Evolutionary conservation across 2,888 invertebrate genomes (phyloP).

Genomic region (Spisula subtruncata): DNA sequence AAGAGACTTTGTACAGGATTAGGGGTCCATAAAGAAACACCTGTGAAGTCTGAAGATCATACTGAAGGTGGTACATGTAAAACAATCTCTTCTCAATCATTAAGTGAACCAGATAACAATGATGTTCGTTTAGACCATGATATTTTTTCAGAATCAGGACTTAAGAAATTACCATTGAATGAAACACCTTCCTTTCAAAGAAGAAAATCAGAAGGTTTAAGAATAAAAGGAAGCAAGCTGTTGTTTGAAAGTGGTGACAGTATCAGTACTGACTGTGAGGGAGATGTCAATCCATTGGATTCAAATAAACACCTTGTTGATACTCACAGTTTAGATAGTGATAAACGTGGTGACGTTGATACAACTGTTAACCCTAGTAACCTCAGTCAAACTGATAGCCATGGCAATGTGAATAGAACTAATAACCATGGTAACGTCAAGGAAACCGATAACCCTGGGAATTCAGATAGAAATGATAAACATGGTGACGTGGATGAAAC

Average conservation of each 20-base stretch:
- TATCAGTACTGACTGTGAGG: neutral
- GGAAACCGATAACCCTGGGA: neutral
- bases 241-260: slow-evolving; percentile 33
- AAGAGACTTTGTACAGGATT: neutral
- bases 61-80: neutral
- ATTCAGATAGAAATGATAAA: too few relatives aligned
- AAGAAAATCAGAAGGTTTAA: slow-evolving; percentile 37
- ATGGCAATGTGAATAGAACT: neutral
- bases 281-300: neutral
- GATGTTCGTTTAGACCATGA: neutral
- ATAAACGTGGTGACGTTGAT: neutral
- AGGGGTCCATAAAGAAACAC: neutral
- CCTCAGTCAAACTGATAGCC: too few relatives aligned
- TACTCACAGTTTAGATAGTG: neutral
- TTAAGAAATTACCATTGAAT: neutral
- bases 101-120: neutral
- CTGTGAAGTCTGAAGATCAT: neutral
- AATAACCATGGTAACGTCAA: neutral
- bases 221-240: slow-evolving; percentile 47
- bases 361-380: too few relatives aligned
- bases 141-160: neutral
- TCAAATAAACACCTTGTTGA: neutral
- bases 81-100: neutral
- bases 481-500: neutral
- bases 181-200: slow-evolving; percentile 54